Base-by-base conservation (phyloP, 2,797 vertebrate genomes). In the Amniataba percoides region DNA sequence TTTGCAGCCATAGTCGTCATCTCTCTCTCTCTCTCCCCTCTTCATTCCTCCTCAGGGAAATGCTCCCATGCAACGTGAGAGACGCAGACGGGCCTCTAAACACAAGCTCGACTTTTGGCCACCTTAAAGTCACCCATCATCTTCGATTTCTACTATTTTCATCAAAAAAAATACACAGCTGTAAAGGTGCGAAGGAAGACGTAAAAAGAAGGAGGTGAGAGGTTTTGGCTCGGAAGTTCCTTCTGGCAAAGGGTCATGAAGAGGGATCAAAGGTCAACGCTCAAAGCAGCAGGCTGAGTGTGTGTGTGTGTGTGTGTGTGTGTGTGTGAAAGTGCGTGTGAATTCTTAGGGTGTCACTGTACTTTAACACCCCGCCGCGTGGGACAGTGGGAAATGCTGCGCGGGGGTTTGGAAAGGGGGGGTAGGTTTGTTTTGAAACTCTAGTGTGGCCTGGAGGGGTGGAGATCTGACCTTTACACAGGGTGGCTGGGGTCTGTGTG, bases 351-450 rank as follows among this genome's bases (percentile, higher is more conserved):
- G 80, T 74, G 75, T 59, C 71, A 66, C 56, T 78, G 51, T 53
- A 71, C 57, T 55, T 39, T 15, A 2, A 69, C 59, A 58, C 34
- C 63, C 42, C 36, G 40, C 6, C 6, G 13, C 27, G 19, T n/a
- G 34, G 42, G 19, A 18, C 42, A 18, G 65, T 27, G 62, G 69
- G 74, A 76, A 62, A 75, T 8, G 57, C 8, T 48, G 46, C 18
- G 57, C n/a, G 70, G 48, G 27, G 27, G 3, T 53, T 46, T 49
- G 18, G 42, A 55, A 52, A 15, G 48, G 18, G 65, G 55, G 59
- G 69, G 48, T 1, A 23, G 51, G 85, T 90, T 94, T 95, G 95
- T 95, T 95, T 95, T 94, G 92, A 94, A 93, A 94, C 87, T 80
- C 74, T 81, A 93, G 87, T 62, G 48, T 34, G 55, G 78, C 81